These are phyloP conservation scores for Strongylocentrotus purpuratus DNA, from an alignment of 35 echinoderm and acorn worm genomes.

Conservation along the genomic window DNA sequence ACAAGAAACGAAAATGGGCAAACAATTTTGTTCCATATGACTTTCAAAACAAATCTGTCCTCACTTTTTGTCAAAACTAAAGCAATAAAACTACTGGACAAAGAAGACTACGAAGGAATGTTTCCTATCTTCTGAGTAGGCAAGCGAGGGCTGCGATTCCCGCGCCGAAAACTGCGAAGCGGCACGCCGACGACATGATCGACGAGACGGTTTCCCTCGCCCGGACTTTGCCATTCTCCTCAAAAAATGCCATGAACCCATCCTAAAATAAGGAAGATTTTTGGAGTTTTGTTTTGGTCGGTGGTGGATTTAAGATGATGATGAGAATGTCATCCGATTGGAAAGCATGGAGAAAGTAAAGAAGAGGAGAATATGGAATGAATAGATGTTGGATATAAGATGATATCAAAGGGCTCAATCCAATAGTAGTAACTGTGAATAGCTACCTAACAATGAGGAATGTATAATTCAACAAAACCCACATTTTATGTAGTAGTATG, in stretches of 20 bases:
- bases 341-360: not conserved
- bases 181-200: constrained; percentile 78
- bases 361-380: not conserved
- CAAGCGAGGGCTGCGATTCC: constrained; percentile 84
- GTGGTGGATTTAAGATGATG: not conserved
- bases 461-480: too few species aligned
- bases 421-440: too few species aligned
- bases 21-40: not conserved
- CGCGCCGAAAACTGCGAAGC: constrained; percentile 85
- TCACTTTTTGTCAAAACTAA: constrained; percentile 39
- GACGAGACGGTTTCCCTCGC: constrained; percentile 83
- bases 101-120: constrained; percentile 34
- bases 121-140: constrained; percentile 80
- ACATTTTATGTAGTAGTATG: too few species aligned
- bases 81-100: constrained; percentile 37
- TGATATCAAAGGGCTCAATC: not conserved
- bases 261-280: constrained; percentile 25
- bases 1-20: not conserved
- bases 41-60: constrained; percentile 41
- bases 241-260: constrained; percentile 84
- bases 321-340: not conserved
- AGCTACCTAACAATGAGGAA: too few species aligned
- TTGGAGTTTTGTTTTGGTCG: not conserved
- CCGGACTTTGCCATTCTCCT: constrained; percentile 81
- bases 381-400: not conserved